These are phyloP conservation scores for Diprion similis DNA, from an alignment of 1,140 invertebrate species.

Conservation along the genomic window DNA sequence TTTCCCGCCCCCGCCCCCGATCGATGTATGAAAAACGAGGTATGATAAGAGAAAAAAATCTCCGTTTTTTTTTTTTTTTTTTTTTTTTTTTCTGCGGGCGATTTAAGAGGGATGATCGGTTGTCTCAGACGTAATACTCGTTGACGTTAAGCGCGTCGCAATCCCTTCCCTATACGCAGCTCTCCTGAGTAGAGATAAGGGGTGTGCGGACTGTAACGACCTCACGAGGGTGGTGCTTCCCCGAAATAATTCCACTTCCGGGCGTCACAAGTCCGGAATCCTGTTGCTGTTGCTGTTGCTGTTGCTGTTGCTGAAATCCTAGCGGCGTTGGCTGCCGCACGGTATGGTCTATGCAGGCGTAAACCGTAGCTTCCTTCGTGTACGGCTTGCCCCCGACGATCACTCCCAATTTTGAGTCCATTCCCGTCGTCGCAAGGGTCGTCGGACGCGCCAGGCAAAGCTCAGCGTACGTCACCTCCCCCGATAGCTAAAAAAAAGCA, in stretches of 20 bases:
- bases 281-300: constrained; percentile 26
- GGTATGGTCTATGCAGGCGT: constrained; percentile 74
- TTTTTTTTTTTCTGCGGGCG: neutral
- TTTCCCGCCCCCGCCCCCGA: too few relatives aligned
- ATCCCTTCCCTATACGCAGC: constrained; percentile 76
- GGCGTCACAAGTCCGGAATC: neutral
- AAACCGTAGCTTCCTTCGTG: constrained; percentile 68
- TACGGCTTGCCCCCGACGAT: constrained; percentile 53
- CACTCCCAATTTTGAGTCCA: constrained; percentile 58
- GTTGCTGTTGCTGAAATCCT: constrained; percentile 48
- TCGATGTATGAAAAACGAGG: too few relatives aligned
- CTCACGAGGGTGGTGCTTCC: constrained; percentile 66
- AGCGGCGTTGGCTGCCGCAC: constrained; percentile 46
- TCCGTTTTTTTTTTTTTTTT: too few relatives aligned
- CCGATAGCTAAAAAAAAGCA: constrained; percentile 49
- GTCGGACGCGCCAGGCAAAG: constrained; percentile 67
- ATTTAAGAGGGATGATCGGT: neutral
- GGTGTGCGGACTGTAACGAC: constrained; percentile 84
- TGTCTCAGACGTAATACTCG: constrained; percentile 58
- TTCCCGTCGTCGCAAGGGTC: constrained; percentile 56
- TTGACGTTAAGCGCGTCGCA: constrained; percentile 61
- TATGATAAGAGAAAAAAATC: too few relatives aligned
- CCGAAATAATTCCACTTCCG: neutral
- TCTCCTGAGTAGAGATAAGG: constrained; percentile 82
- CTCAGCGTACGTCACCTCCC: constrained; percentile 78